Percentiles rank a stretch among this genome's conserved stretches.
Evolutionary conservation across 2,888 invertebrate genomes (phyloP).

Genomic region (Taenaris catops): DNA sequence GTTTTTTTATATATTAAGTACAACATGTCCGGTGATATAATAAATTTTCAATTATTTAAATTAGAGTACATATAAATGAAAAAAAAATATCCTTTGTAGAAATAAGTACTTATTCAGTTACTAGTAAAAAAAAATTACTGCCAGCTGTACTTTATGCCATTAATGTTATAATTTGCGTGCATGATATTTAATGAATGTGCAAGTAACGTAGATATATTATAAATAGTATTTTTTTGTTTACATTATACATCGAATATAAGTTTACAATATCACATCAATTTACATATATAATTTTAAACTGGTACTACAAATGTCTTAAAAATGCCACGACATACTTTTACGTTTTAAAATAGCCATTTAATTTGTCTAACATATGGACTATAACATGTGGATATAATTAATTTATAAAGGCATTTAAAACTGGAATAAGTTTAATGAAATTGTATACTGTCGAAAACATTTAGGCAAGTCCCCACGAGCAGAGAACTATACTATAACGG

Average conservation of each 20-base stretch:
- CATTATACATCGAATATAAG: slow-evolving; percentile 6
- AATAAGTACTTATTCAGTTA: slow-evolving; percentile 33
- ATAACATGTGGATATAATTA: too few relatives aligned
- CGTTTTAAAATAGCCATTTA: too few relatives aligned
- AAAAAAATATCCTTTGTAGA: slow-evolving; percentile 45
- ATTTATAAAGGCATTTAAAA: too few relatives aligned
- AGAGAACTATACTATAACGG: too few relatives aligned
- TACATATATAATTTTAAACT: neutral
- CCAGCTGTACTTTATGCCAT: slow-evolving; percentile 15
- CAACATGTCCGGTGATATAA: slow-evolving; percentile 33
- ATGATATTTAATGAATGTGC: slow-evolving; percentile 18
- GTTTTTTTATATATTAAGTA: slow-evolving; percentile 57
- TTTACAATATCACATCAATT: slow-evolving; percentile 11
- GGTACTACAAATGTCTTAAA: too few relatives aligned
- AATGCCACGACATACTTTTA: too few relatives aligned
- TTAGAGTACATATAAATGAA: slow-evolving; percentile 39
- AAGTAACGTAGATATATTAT: slow-evolving; percentile 12
- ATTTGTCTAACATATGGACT: too few relatives aligned
- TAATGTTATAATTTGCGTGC: slow-evolving; percentile 12
- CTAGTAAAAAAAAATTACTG: slow-evolving; percentile 13
- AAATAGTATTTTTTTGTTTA: slow-evolving; percentile 1
- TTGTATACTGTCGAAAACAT: too few relatives aligned
- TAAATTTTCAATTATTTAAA: slow-evolving; percentile 28
- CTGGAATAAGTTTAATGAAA: too few relatives aligned
- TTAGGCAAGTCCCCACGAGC: too few relatives aligned